phyloP scores from a whole-genome alignment of 2,797 vertebrate genomes.

The Malacoctenus gilli region DNA sequence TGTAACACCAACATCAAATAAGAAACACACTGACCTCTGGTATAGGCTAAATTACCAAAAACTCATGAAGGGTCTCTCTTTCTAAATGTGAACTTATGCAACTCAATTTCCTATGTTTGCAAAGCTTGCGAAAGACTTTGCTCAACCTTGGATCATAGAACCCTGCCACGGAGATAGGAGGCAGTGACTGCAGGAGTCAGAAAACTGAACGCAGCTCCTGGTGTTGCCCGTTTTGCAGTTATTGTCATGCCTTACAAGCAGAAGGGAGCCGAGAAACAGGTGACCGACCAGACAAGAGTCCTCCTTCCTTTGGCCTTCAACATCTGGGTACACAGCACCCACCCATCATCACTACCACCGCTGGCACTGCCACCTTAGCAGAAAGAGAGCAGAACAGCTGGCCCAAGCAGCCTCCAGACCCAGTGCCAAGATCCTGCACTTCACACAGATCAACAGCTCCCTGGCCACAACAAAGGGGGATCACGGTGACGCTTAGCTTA shows the following conservation, averaged over 20 bases:
- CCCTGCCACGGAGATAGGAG: slow-evolving; percentile 9
- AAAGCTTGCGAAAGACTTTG: slow-evolving; percentile 54
- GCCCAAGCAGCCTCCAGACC: slow-evolving; percentile 12
- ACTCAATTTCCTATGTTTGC: slow-evolving; percentile 50
- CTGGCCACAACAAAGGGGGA: slow-evolving; percentile 65
- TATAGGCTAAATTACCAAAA: no score
- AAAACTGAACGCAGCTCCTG: no score
- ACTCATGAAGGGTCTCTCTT: no score
- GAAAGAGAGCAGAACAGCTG: slow-evolving; percentile 54
- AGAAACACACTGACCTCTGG: no score
- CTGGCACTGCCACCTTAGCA: background rate
- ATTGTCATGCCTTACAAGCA: slow-evolving; percentile 23
- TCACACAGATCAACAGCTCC: slow-evolving; percentile 63
- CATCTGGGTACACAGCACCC: slow-evolving; percentile 57
- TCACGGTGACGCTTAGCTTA: slow-evolving; percentile 57
- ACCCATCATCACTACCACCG: slow-evolving; percentile 5
- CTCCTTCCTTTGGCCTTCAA: slow-evolving; percentile 32
- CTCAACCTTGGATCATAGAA: slow-evolving; percentile 53
- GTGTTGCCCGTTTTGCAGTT: slow-evolving; percentile 42
- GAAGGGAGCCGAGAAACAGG: slow-evolving; percentile 49
- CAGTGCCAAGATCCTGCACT: slow-evolving; percentile 58
- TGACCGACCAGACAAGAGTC: slow-evolving; percentile 44
- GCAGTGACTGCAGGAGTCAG: no score
- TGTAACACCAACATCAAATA: no score
- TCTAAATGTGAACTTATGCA: slow-evolving; percentile 45